Base-by-base conservation (phyloP, 2,797 vertebrate genomes). In the Pseudopleuronectes americanus region DNA sequence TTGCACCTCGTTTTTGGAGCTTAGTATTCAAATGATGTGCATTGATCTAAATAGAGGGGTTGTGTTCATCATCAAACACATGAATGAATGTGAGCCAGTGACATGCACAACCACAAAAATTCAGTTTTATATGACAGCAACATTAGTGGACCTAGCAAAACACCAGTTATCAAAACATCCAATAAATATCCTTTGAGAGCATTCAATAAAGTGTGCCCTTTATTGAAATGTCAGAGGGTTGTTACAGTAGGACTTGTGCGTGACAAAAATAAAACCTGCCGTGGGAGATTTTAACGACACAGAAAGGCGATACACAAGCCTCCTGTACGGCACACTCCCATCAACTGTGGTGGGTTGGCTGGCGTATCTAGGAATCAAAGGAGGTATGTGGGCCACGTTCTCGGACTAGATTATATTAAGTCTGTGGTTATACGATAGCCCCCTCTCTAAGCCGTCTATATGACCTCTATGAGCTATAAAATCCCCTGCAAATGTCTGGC, bases 381-480 rank as follows among this genome's bases (percentile, higher is more conserved):
- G 71, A 79, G 87, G 80, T 79, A 92, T 90, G 88, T 82, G 72
- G 82, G 84, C 82, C 76, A 78, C 80, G 82, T 86, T 92, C 90
- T 79, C 71, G 23, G 71, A 64, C 74, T 72, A 87, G 88, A 91
- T 91, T 91, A 91, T 86, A 88, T 91, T 89, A 89, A 85, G 86
- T 87, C 84, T 79, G 88, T 74, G 84, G 92, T 91, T 83, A 88
- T 54, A 79, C 71, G 87, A 88, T 89, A 89, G 80, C 80, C 74
- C 74, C 69, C 53, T 76, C 89, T 83, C 74, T 86, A 91, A 91
- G 86, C 76, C 41, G 71, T 81, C 84, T 81, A 82, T 89, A 84
- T 72, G 86, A 87, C 83, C 80, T 75, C 58, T 22, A 70, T 78
- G 82, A 87, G 76, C 87, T 86, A 83, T 57, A 81, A 86, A 92